Evolutionary conservation across 2,888 invertebrate genomes (phyloP), one percentile per base, ranked within the genome.

Genomic region (Tiphia femorata): DNA sequence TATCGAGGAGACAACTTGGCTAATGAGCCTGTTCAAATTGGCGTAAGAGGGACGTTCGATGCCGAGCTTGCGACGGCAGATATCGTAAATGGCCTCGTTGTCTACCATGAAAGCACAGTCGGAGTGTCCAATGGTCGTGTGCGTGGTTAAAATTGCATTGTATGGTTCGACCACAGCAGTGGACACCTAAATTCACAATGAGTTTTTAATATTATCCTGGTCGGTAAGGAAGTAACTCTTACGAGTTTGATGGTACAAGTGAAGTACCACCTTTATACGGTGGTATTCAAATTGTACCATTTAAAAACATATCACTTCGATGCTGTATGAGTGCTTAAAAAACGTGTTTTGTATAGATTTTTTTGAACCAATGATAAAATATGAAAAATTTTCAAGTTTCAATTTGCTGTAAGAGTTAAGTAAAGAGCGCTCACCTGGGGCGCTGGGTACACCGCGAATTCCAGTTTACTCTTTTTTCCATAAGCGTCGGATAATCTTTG

Each of bases 21-120:
- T 93, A 67, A 95, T 94, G 23, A 96, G 87, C 49, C 95, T 87
- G 82, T 96, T 96, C 58, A 96, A 85, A 82, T 95, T 95, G 35
- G 91, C 90, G 80, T 95, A 95, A 2, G 92, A 90, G 0, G 95
- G 95, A 37, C 94, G 86, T 75, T 92, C 92, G 60, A 96, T 94
- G 69, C 91, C 91, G 44, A 97, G 86, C 73, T 92, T 92, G 60
- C 92, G 88, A 54, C 93, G 88, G 84, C 96, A 96, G 73, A 97
- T 96, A 77, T 96, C 95, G 82, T 96, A 95, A 75, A 96, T 91
- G n/a, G 97, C 96, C 81, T 97, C 96, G 76, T 97, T 97, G 86
- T 97, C 97, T 16, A 95, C 94, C 92, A 96, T 94, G 81, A 97
- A 97, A 1, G 95, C 93, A 80, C 96, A 96, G 84, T 96, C 96